Conservation (phyloP, 2,888 invertebrate genomes). For the Allacma fusca region DNA sequence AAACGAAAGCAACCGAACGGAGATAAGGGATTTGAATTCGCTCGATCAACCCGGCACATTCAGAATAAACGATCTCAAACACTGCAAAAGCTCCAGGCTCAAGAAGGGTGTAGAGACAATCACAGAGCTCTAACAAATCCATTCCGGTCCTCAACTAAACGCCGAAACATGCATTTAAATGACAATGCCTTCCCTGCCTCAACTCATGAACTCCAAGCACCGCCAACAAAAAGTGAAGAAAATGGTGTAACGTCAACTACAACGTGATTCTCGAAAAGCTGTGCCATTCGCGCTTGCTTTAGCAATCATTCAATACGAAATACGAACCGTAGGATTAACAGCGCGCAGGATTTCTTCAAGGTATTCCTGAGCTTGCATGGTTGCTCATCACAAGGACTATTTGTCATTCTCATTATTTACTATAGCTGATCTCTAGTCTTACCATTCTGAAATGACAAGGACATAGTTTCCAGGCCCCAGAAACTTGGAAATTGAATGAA, state of each 20-base stretch:
- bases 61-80: conserved; percentile 50
- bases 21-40: conserved; percentile 46
- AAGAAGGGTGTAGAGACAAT: conserved; percentile 34
- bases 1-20: conserved; percentile 36
- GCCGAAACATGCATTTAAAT: neutral
- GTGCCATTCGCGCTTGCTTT: too few species aligned
- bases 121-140: conserved; percentile 42
- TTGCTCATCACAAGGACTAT: too few species aligned
- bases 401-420: too few species aligned
- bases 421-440: too few species aligned
- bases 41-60: conserved; percentile 52
- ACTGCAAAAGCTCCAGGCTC: conserved; percentile 33
- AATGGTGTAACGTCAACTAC: neutral
- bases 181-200: neutral
- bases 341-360: too few species aligned
- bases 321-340: too few species aligned
- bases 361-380: too few species aligned
- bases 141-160: conserved; percentile 9
- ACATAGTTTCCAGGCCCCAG: too few species aligned
- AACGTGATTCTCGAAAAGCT: neutral
- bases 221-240: conserved; percentile 9
- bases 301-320: too few species aligned
- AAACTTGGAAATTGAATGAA: too few species aligned
- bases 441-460: too few species aligned
- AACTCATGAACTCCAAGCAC: conserved; percentile 37